phyloP scores from a whole-genome alignment of 2,113 vertebrate genomes.

The Chaetodon trifascialis region DNA sequence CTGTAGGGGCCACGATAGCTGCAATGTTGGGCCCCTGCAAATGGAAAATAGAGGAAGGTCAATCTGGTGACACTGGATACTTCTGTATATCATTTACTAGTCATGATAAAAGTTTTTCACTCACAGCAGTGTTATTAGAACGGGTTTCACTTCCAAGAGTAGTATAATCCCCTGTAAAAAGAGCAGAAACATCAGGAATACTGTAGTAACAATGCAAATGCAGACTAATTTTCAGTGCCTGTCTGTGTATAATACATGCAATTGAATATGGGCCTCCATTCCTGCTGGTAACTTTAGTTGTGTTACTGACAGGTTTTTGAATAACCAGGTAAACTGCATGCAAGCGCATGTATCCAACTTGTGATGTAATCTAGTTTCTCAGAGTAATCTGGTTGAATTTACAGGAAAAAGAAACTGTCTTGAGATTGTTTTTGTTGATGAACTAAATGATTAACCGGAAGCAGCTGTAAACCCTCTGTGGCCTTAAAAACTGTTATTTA shows the following conservation, averaged over 20 bases:
- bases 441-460: background rate
- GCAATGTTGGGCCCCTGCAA: conserved; percentile 77
- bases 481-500: background rate
- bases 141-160: background rate
- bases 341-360: background rate
- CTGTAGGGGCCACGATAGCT: conserved; percentile 88
- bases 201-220: background rate
- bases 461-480: background rate
- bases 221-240: background rate
- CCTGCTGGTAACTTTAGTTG: background rate
- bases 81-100: background rate
- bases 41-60: background rate
- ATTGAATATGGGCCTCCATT: background rate
- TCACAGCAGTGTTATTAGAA: conserved; percentile 45
- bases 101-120: conserved; percentile 21
- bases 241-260: background rate
- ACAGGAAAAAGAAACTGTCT: background rate
- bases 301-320: background rate
- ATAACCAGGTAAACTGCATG: background rate
- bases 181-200: conserved; percentile 18
- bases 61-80: background rate
- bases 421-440: too few relatives aligned
- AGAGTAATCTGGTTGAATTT: background rate
- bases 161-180: conserved; percentile 64
- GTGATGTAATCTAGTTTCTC: background rate